phyloP scores from a whole-genome alignment of 30 jellyfish, hydroid and myxozoan species.

The Pelagia noctiluca region DNA sequence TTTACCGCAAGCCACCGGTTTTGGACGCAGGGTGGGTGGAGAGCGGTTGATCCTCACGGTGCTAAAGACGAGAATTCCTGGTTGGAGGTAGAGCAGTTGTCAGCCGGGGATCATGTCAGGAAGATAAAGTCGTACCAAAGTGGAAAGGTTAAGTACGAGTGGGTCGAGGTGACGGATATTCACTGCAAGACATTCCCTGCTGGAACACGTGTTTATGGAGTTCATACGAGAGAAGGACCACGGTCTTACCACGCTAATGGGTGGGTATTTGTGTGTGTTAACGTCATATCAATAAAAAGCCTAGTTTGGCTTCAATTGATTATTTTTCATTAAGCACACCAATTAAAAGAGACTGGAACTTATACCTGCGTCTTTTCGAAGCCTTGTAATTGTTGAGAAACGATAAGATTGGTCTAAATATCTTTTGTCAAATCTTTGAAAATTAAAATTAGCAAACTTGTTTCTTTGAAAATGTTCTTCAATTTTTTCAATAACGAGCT shows the following conservation, averaged over 20 bases:
- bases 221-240: conserved; percentile 64
- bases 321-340: too few relatives aligned
- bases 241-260: conserved; percentile 71
- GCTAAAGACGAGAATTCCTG: conserved; percentile 54
- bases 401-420: too few relatives aligned
- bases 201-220: conserved; percentile 60
- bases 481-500: too few relatives aligned
- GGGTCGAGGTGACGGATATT: conserved; percentile 32
- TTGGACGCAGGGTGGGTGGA: conserved; percentile 79
- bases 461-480: too few relatives aligned
- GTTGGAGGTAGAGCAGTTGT: conserved; percentile 65
- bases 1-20: conserved; percentile 61
- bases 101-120: conserved; percentile 66
- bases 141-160: conserved; percentile 31
- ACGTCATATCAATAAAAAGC: too few relatives aligned
- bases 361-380: too few relatives aligned
- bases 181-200: conserved; percentile 35
- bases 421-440: too few relatives aligned
- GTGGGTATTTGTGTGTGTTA: too few relatives aligned
- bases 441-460: too few relatives aligned
- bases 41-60: conserved; percentile 64
- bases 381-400: too few relatives aligned
- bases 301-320: too few relatives aligned
- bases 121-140: not conserved
- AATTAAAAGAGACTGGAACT: too few relatives aligned